Evolutionary conservation across 2,888 invertebrate species (phyloP).

Genomic region (Teleogryllus oceanicus): DNA sequence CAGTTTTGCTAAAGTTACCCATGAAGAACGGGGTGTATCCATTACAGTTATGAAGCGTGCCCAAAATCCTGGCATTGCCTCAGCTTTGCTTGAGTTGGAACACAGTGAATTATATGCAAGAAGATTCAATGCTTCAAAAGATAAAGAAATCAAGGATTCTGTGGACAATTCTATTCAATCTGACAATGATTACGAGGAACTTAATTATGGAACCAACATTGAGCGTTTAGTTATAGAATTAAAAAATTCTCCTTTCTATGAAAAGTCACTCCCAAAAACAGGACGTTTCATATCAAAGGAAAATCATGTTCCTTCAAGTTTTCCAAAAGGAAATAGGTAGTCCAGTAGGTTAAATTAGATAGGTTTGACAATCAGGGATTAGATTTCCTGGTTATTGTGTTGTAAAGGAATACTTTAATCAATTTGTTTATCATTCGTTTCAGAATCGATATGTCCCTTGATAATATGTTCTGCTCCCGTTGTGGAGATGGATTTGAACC

Average conservation of each 20-base stretch:
- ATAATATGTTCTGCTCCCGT: constrained; percentile 90
- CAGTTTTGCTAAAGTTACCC: too few species aligned
- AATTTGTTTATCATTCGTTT: constrained; percentile 34
- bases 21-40: too few species aligned
- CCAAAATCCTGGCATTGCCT: background rate
- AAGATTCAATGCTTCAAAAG: background rate
- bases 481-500: constrained; percentile 95
- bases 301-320: too few species aligned
- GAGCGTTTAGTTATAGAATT: constrained; percentile 18
- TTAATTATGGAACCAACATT: background rate
- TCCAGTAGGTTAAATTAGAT: too few species aligned
- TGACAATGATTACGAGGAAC: background rate
- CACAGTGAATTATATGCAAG: background rate
- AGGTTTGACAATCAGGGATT: too few species aligned
- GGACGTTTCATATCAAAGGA: too few species aligned
- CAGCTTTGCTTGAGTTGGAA: background rate
- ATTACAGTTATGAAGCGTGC: background rate
- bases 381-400: background rate
- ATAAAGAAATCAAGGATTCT: background rate
- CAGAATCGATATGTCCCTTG: constrained; percentile 59
- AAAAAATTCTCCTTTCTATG: background rate
- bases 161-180: background rate
- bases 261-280: background rate
- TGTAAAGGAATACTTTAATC: background rate
- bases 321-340: too few species aligned